Percentiles rank a stretch among this genome's conserved stretches.
phyloP scores from a whole-genome alignment of 1,140 invertebrate species.

The Dinoponera quadriceps region DNA sequence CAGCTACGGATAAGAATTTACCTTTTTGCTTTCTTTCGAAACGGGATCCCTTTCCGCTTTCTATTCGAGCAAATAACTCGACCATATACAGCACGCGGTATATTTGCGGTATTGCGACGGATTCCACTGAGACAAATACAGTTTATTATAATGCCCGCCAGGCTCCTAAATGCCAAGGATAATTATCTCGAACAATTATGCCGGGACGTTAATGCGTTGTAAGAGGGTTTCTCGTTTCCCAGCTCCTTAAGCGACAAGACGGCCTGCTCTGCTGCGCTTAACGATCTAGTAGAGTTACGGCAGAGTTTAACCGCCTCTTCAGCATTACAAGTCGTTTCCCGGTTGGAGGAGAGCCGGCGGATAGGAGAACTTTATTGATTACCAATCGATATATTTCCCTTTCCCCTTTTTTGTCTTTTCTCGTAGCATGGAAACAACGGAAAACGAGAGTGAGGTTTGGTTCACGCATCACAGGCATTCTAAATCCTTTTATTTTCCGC shows the following conservation, averaged over 20 bases:
- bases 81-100: not conserved
- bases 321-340: not conserved
- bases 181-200: slow-evolving; percentile 66
- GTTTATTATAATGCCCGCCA: not conserved
- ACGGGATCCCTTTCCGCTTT: not conserved
- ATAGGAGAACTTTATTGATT: slow-evolving; percentile 24
- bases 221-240: slow-evolving; percentile 54
- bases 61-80: not conserved
- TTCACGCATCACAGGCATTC: too few relatives aligned
- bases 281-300: slow-evolving; percentile 47
- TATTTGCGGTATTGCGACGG: too few relatives aligned
- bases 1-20: not conserved
- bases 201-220: slow-evolving; percentile 32
- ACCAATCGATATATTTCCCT: slow-evolving; percentile 45
- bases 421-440: too few relatives aligned
- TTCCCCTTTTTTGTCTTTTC: too few relatives aligned
- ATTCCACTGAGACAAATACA: slow-evolving; percentile 9
- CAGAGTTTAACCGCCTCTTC: slow-evolving; percentile 31
- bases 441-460: too few relatives aligned
- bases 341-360: not conserved
- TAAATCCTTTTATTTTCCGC: too few relatives aligned
- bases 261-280: slow-evolving; percentile 47
- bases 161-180: slow-evolving; percentile 43
- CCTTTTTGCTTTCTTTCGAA: not conserved
- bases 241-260: slow-evolving; percentile 42